Evolutionary conservation across 2,888 invertebrate genomes (phyloP).

Genomic region (Pristionchus exspectatus): DNA sequence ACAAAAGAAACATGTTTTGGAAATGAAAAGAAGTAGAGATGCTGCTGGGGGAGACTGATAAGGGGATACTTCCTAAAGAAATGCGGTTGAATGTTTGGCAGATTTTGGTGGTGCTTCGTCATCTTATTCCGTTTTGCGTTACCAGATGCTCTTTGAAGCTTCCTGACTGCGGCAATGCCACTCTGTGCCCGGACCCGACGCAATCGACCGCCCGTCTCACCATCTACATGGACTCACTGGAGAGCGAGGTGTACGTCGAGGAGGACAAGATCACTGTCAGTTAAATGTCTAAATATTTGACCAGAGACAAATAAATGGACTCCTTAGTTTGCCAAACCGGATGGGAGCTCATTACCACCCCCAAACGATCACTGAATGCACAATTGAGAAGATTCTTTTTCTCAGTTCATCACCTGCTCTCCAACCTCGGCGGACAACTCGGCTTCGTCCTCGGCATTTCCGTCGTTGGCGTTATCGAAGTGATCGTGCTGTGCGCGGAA

Average conservation of each 20-base stretch:
- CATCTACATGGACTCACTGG: constrained; percentile 39
- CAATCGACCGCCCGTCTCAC: not conserved
- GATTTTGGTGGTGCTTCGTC: no score
- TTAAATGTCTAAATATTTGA: no score
- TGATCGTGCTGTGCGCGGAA: not conserved
- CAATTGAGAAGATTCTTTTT: not conserved
- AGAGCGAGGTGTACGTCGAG: constrained; percentile 39
- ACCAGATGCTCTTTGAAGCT: not conserved
- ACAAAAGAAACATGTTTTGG: no score
- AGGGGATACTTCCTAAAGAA: no score
- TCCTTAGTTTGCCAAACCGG: no score
- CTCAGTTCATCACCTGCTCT: constrained; percentile 12
- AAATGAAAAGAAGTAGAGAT: no score
- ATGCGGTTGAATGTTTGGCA: not conserved
- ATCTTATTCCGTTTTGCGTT: not conserved
- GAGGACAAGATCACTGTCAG: constrained; percentile 2
- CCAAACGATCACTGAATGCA: no score
- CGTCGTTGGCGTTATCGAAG: not conserved
- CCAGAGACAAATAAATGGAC: no score
- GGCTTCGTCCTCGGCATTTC: constrained; percentile 1
- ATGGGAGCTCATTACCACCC: no score
- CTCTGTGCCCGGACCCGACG: not conserved
- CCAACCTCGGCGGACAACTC: not conserved
- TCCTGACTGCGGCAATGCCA: not conserved
- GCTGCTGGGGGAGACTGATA: no score